Base-by-base conservation (phyloP, 2,888 invertebrate genomes). In the Ichneumoninae sp. region DNA sequence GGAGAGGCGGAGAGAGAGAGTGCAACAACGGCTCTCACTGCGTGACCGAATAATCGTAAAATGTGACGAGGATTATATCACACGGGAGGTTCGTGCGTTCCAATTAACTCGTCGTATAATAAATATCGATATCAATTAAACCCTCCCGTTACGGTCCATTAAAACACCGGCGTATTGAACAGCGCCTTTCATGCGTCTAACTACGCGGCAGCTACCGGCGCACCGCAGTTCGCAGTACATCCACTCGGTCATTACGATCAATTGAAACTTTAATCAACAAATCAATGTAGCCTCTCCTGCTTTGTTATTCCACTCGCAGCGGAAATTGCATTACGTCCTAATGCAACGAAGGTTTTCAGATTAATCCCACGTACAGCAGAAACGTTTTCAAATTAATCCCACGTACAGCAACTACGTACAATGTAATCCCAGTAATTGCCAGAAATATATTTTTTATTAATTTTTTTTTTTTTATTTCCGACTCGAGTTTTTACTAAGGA, bases 211-310 rank as follows among this genome's bases (percentile, higher is more conserved):
- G 47, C 44, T 40, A 36, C 19, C 40, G 22, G 26, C 19, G 40
- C 1, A 33, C 16, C 50, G n/a, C 44, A 44, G 44, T 16, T 47
- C 47, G 30, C 30, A 7, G 60, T 16, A 63, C 60, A 30, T 63
- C 33, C 50, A 47, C 75, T 76, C 79, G 75, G 52, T 79, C 74
- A 79, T 83, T 69, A 75, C 75, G 70, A 57, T 44, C 68, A 80
- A 79, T 79, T 75, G 75, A 70, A 66, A 70, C 63, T 65, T 83
- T 70, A 75, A 83, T 79, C 75, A 70, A 66, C 75, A 79, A 80
- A 83, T 75, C 79, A 83, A 75, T 71, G 70, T 63, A 70, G 60
- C n/a, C 40, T 26, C 19, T 36, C 52, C n/a, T 33, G 30, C 47
- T 73, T 69, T 57, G 13, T 52, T 26, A 60, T 83, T 83, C 30